Conservation (phyloP, 2,888 invertebrate species). For the Eilema depressum region DNA sequence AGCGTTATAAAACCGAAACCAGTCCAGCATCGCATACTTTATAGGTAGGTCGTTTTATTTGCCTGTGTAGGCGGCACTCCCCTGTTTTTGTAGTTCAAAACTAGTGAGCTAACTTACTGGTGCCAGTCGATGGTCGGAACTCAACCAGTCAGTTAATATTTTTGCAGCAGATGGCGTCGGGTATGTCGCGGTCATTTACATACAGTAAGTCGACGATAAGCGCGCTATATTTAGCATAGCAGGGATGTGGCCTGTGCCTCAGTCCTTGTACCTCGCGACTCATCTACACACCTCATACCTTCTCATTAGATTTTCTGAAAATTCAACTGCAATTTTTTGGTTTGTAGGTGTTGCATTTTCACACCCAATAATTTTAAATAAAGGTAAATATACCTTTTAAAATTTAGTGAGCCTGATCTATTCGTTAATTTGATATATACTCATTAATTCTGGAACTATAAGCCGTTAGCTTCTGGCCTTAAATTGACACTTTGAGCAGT, state of each 20-base stretch:
- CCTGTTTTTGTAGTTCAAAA: slow-evolving; percentile 73
- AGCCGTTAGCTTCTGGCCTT: not conserved
- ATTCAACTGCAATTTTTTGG: not conserved
- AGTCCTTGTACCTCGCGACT: slow-evolving; percentile 62
- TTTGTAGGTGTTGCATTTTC: not conserved
- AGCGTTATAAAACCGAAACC: not conserved
- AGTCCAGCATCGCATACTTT: not conserved
- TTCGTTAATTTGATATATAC: not conserved
- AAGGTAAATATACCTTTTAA: not conserved
- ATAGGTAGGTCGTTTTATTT: slow-evolving; percentile 7
- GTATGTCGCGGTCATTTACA: slow-evolving; percentile 85
- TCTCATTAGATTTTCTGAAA: not conserved
- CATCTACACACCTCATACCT: slow-evolving; percentile 66
- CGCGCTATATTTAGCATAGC: slow-evolving; percentile 82
- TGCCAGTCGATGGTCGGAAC: slow-evolving; percentile 70
- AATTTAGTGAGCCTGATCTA: not conserved
- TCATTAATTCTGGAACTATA: not conserved
- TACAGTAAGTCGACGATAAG: slow-evolving; percentile 83
- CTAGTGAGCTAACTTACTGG: slow-evolving; percentile 68
- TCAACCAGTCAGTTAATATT: slow-evolving; percentile 75
- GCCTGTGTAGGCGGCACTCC: slow-evolving; percentile 72
- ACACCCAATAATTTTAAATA: not conserved
- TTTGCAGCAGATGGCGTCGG: slow-evolving; percentile 80
- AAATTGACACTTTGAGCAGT: slow-evolving; percentile 67
- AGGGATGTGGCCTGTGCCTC: slow-evolving; percentile 69